Base-by-base conservation (phyloP, 2,113 vertebrate species). In the Coracopsis vasa region DNA sequence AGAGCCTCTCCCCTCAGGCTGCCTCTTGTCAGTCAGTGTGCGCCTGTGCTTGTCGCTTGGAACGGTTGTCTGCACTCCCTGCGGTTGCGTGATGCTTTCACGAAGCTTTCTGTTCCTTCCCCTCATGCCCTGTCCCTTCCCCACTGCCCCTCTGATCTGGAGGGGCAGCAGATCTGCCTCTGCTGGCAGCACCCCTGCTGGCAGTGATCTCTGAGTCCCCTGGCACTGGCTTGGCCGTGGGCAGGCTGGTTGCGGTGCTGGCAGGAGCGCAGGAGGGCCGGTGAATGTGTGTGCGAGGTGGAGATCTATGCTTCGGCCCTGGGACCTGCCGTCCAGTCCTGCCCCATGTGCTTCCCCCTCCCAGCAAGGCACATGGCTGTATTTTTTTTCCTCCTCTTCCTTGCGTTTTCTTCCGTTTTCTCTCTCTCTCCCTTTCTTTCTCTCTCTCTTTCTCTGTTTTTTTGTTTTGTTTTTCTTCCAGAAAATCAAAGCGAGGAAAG, bases 401-500 rank as follows among this genome's bases (percentile, higher is more conserved):
- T 95, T 94, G 87, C 79, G 5, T 97, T 95, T 87, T 88, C 93
- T 96, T 85, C 91, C 47, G 4, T 86, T 95, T 91, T 94, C 62
- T 95, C 37, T 92, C 91, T 66, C 71, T 64, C 65, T 44, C 78
- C 74, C 18, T 96, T 70, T 87, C 90, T 87, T 82, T 92, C 97
- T 97, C 93, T 88, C n/a, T 92, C 31, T 98, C 95, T 95, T 95
- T 91, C 84, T 73, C 90, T 64, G 37, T 47, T 42, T 64, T 66
- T 97, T 88, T 97, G 31, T 97, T 88, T 96, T 97, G 56, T 96
- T 97, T 98, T 98, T 99, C 97, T 99, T 99, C 97, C 99, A 99
- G 99, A 99, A 99, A 99, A 98, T 98, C 98, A 98, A 98, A 99
- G 97, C 99, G 98, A 98, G 99, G 98, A 98, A 99, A 98, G 98